phyloP scores from a whole-genome alignment of 2,113 vertebrate genomes.

The Rhipidura dahli region DNA sequence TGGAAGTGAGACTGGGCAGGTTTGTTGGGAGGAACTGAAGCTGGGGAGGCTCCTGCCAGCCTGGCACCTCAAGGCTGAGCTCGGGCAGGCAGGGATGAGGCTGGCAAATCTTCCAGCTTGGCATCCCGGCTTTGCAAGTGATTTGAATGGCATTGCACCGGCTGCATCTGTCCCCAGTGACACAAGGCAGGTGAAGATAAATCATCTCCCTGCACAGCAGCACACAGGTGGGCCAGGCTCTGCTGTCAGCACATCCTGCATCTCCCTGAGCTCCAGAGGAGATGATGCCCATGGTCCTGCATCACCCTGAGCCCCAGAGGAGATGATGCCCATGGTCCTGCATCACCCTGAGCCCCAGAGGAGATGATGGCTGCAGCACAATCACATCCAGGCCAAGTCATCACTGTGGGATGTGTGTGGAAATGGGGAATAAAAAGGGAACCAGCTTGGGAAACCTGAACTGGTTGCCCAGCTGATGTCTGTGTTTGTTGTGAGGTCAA shows the following conservation, averaged over 20 bases:
- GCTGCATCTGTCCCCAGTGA: not conserved
- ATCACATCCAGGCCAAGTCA: not conserved
- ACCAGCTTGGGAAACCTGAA: not conserved
- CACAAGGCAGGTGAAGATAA: not conserved
- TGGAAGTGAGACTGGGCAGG: not conserved
- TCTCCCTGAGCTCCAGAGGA: not conserved
- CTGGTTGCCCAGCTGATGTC: not conserved
- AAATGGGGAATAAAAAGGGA: not conserved
- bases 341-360: not conserved
- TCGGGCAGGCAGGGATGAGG: accelerated
- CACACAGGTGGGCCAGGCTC: not conserved
- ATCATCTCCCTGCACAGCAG: accelerated
- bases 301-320: not conserved
- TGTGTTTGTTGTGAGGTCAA: not conserved
- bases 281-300: not conserved
- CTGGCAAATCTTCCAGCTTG: not conserved
- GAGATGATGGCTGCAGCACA: too few species aligned
- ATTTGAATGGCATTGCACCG: not conserved
- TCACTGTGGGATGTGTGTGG: accelerated
- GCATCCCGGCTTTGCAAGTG: not conserved
- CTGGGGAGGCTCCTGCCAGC: not conserved
- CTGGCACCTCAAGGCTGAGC: accelerated
- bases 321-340: not conserved
- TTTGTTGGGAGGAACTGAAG: not conserved
- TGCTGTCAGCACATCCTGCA: not conserved